phyloP scores from a whole-genome alignment of 2,113 vertebrate genomes.

The Ctenodactylus gundi region DNA sequence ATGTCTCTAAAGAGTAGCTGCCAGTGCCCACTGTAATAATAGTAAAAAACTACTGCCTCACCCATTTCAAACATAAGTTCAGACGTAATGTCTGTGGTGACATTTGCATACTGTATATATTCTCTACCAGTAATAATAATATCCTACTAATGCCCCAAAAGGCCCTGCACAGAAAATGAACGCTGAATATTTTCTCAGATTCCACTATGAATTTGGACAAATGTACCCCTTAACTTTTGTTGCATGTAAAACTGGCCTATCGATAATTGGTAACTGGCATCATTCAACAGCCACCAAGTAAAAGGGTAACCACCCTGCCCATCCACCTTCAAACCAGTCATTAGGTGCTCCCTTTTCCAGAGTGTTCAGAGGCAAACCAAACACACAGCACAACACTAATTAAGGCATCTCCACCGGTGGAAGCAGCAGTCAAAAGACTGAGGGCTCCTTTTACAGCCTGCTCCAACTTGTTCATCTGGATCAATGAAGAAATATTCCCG shows the following conservation, averaged over 20 bases:
- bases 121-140: not conserved
- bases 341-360: not conserved
- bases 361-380: not conserved
- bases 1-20: constrained; percentile 14
- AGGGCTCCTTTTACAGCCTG: constrained; percentile 37
- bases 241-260: not conserved
- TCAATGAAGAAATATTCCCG: constrained; percentile 9
- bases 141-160: not conserved
- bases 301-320: not conserved
- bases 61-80: not conserved
- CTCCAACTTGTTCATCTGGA: constrained; percentile 29
- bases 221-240: not conserved
- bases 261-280: not conserved
- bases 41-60: not conserved
- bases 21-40: not conserved
- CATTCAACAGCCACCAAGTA: not conserved
- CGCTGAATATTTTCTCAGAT: not conserved
- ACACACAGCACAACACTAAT: not conserved
- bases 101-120: not conserved
- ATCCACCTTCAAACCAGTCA: not conserved
- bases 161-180: not conserved
- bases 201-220: not conserved
- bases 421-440: not conserved
- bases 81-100: not conserved
- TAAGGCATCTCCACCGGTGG: not conserved